A percentile compares a stretch with the other conserved stretches of the same genome.
Conservation (phyloP, 2,888 invertebrate genomes). For the Hyalella azteca region DNA sequence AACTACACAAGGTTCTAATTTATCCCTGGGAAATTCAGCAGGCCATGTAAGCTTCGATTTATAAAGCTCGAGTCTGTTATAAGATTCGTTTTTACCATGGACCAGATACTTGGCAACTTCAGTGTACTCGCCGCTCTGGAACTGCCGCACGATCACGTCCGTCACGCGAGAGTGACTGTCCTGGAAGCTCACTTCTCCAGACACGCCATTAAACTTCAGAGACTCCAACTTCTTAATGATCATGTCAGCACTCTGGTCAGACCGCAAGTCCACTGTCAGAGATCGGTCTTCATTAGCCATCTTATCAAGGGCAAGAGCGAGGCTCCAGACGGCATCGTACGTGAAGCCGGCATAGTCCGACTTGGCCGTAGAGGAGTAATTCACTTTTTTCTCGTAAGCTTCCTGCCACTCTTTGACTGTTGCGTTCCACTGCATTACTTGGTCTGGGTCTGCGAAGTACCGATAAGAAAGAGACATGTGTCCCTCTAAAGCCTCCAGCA, state of each 20-base stretch:
- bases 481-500: constrained; percentile 63
- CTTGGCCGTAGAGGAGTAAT: constrained; percentile 75
- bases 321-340: constrained; percentile 83
- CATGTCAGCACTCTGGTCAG: constrained; percentile 65
- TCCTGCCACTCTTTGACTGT: constrained; percentile 72
- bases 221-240: constrained; percentile 45
- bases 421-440: constrained; percentile 70
- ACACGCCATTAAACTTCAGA: constrained; percentile 73
- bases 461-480: constrained; percentile 75
- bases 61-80: constrained; percentile 61
- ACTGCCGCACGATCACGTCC: constrained; percentile 63
- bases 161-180: constrained; percentile 70
- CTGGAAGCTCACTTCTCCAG: constrained; percentile 75
- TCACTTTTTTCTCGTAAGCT: constrained; percentile 56
- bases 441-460: constrained; percentile 71
- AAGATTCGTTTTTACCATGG: constrained; percentile 60
- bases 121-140: constrained; percentile 60
- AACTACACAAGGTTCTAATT: constrained; percentile 72
- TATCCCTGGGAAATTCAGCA: constrained; percentile 73
- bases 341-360: constrained; percentile 76
- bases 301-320: constrained; percentile 74
- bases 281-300: constrained; percentile 71
- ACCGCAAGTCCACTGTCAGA: constrained; percentile 68
- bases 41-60: constrained; percentile 67
- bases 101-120: constrained; percentile 71